Conservation (phyloP, 2,797 vertebrate species). For the Sandelia bainsii region DNA sequence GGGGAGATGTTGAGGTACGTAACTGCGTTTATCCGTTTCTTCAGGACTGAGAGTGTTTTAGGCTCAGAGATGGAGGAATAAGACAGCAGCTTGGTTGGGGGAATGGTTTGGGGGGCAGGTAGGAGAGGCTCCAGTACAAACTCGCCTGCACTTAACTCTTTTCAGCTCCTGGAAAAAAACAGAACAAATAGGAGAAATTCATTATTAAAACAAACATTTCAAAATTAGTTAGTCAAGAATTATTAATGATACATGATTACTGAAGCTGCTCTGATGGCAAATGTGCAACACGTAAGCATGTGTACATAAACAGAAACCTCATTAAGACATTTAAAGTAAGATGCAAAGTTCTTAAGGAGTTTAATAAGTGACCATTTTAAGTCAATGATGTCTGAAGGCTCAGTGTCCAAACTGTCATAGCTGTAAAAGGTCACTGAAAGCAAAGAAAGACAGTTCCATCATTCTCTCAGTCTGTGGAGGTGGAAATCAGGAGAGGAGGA, state of each 20-base stretch:
- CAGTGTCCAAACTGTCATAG: slow-evolving; percentile 10
- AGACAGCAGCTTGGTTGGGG: slow-evolving; percentile 33
- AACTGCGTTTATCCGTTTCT: slow-evolving; percentile 27
- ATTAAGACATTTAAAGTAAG: neutral
- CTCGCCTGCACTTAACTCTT: slow-evolving; percentile 65
- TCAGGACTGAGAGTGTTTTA: slow-evolving; percentile 34
- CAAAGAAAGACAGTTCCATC: slow-evolving; percentile 24
- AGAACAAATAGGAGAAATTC: neutral
- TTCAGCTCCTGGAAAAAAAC: slow-evolving; percentile 55
- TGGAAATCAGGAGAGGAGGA: slow-evolving; percentile 69
- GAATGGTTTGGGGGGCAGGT: slow-evolving; percentile 43
- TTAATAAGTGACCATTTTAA: neutral
- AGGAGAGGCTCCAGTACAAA: slow-evolving; percentile 62
- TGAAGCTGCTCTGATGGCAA: no score
- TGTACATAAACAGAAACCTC: neutral
- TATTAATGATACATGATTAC: neutral
- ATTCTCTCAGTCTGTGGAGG: slow-evolving; percentile 13
- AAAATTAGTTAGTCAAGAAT: neutral
- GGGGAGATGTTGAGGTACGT: slow-evolving; percentile 29
- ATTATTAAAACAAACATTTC: slow-evolving; percentile 8
- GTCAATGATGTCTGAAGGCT: neutral
- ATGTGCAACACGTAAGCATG: neutral
- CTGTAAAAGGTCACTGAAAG: slow-evolving; percentile 29
- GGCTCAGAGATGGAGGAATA: slow-evolving; percentile 29
- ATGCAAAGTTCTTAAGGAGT: neutral